These are phyloP conservation scores for Daboia siamensis DNA, from an alignment of 2,113 vertebrate genomes.

Conservation along the genomic window DNA sequence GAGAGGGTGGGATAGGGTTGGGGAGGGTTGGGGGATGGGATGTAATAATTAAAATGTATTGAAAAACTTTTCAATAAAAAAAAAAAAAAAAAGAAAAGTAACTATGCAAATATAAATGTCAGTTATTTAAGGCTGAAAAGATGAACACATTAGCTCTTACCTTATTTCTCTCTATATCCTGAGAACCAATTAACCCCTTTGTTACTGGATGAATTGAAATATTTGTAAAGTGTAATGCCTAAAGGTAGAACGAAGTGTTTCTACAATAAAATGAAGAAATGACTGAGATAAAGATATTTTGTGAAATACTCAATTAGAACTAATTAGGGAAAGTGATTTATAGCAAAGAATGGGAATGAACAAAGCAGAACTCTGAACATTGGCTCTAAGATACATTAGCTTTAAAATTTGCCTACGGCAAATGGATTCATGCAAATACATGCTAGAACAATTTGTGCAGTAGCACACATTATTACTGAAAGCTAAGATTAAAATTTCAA, in stretches of 20 bases:
- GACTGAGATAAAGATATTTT: slow-evolving; percentile 48
- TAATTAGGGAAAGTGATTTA: slow-evolving; percentile 55
- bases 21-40: too few species aligned
- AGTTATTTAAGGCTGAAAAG: slow-evolving; percentile 8
- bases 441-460: background rate
- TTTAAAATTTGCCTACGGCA: background rate
- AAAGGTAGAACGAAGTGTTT: slow-evolving; percentile 35
- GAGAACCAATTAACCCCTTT: slow-evolving; percentile 43
- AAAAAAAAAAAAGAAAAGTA: background rate
- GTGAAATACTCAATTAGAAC: slow-evolving; percentile 53
- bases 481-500: background rate
- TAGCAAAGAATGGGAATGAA: slow-evolving; percentile 44
- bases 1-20: too few species aligned
- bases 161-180: background rate
- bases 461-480: background rate
- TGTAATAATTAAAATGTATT: too few species aligned
- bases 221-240: slow-evolving; percentile 39
- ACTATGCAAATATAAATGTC: background rate
- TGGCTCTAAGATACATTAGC: slow-evolving; percentile 6
- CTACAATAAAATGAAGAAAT: slow-evolving; percentile 52
- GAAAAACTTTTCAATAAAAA: too few species aligned
- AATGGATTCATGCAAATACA: background rate
- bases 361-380: slow-evolving; percentile 11
- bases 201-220: slow-evolving; percentile 34
- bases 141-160: background rate